Evolutionary conservation across 2,888 invertebrate genomes (phyloP), one percentile per base, ranked within the genome.

Genomic region (Mechanitis mazaeus): DNA sequence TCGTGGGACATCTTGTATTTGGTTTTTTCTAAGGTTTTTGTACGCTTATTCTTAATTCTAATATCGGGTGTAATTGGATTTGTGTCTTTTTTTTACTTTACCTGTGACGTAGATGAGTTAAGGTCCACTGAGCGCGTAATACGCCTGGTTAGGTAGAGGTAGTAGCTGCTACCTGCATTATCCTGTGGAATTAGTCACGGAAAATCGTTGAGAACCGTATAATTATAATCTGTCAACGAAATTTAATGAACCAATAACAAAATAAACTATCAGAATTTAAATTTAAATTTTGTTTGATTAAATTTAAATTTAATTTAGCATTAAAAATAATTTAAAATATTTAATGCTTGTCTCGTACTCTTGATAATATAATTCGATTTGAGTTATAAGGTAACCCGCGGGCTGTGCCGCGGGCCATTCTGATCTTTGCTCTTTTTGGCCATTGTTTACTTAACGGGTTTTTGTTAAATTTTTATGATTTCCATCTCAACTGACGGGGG

Each of bases 401-500:
- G 66, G 69, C 69, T 66, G 66, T 61, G 65, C 69, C 68, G 58
- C 42, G 61, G 67, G 69, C 58, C 61, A 60, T 68, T 67, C 68
- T 69, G 69, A 67, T 67, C 65, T 58, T 65, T 64, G 78, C 77
- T 85, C 83, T 81, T 87, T 88, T 87, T 86, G 73, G 75, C 85
- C 86, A 89, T 89, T 90, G 89, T 90, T 90, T 88, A 84, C 84
- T 89, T 87, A 83, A 84, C 83, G 76, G 79, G 72, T 80, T 20
- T 80, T 79, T 81, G 79, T 81, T 80, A 80, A 83, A 84, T 76
- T 81, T 87, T 87, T 89, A 87, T 83, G 85, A 85, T 85, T 83
- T 80, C 82, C 85, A 84, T 85, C 81, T 81, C 78, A 80, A 80
- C 75, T 77, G 83, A 81, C 80, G 71, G 78, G 73, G 72, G 75